Evolutionary conservation across 2,888 invertebrate genomes (phyloP).

Genomic region (Cheilosia soror): DNA sequence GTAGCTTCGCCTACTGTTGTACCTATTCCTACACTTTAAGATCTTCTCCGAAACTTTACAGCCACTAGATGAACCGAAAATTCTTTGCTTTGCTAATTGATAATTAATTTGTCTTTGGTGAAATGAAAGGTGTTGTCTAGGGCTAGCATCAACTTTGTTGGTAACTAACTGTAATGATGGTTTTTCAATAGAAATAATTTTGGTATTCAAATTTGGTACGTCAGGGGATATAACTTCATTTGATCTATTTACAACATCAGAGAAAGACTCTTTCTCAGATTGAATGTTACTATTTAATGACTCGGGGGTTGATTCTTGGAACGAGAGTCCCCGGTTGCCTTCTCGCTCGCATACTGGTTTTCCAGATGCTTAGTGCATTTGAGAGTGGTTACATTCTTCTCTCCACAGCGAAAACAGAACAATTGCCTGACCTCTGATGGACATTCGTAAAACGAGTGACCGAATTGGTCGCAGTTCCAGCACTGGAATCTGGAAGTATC

Average conservation of each 20-base stretch:
- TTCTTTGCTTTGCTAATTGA: not conserved
- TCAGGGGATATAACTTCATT: not conserved
- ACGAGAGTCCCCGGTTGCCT: constrained; percentile 21
- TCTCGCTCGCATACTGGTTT: constrained; percentile 22
- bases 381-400: not conserved
- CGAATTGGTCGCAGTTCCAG: constrained; percentile 6
- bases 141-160: not conserved
- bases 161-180: not conserved
- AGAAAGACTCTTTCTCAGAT: not conserved
- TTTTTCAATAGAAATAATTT: not conserved
- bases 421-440: not conserved
- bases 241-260: not conserved
- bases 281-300: not conserved
- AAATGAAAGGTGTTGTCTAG: not conserved
- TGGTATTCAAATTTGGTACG: not conserved
- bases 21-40: not conserved
- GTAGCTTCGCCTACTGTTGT: not conserved
- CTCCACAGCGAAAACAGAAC: not conserved
- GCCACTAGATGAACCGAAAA: not conserved
- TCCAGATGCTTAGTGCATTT: constrained; percentile 1
- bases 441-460: constrained; percentile 8
- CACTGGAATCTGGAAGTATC: not conserved
- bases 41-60: not conserved
- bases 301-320: not conserved
- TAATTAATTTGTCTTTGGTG: constrained; percentile 9